Evolutionary conservation across 1,140 invertebrate species (phyloP).

Genomic region (Brachionus manjavacas): DNA sequence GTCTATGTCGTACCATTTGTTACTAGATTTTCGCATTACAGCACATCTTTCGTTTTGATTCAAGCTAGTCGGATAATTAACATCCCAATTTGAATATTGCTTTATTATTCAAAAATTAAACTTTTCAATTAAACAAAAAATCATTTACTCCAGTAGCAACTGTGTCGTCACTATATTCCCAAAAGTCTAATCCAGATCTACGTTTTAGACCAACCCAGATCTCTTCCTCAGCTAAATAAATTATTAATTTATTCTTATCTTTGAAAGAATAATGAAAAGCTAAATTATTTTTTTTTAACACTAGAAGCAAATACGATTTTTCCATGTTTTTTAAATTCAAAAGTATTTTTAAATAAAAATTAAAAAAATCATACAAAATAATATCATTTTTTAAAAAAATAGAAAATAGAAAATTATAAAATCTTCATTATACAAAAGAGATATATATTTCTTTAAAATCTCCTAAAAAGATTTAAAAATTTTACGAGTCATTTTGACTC

Average conservation of each 20-base stretch:
- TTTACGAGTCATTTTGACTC: no score
- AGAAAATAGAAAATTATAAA: no score
- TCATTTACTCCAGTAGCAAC: conserved; percentile 6
- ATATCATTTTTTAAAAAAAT: no score
- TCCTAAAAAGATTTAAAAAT: no score
- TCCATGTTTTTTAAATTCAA: no score
- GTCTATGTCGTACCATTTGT: conserved; percentile 19
- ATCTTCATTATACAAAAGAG: no score
- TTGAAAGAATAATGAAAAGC: no score
- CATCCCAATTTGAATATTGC: conserved; percentile 41
- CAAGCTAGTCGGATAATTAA: neutral
- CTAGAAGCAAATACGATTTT: no score
- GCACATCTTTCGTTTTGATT: conserved; percentile 1
- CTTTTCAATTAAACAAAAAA: neutral
- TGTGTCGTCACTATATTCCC: conserved; percentile 14
- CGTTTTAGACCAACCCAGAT: conserved; percentile 26
- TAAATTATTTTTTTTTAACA: no score
- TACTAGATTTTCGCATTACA: neutral
- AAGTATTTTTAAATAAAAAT: no score
- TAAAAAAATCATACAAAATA: no score
- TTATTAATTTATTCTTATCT: neutral
- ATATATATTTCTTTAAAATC: no score
- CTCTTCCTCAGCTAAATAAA: neutral
- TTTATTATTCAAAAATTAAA: neutral
- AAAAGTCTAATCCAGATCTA: neutral